Evolutionary conservation across 2,797 vertebrate genomes (phyloP), one percentile per base, ranked within the genome.

Genomic region (Euthynnus affinis): DNA sequence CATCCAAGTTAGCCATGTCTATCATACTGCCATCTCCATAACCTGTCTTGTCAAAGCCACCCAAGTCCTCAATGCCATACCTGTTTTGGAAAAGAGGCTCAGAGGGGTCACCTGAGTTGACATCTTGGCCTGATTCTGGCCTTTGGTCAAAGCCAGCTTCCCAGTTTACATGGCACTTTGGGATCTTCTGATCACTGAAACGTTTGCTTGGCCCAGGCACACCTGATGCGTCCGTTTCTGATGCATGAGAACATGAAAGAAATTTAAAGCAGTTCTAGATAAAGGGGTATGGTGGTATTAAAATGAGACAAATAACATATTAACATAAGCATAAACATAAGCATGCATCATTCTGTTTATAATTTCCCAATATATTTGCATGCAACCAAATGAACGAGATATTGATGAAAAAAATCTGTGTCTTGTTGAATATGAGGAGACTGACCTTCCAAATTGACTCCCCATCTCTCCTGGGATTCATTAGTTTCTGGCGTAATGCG

Each of bases 101-200:
- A 34, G 89, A 87, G 12, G 86, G 79, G 55, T 91, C 85, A 46
- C 72, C 81, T 0, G 90, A 78, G 22, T 88, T 86, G 65, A 74
- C 77, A 10, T 88, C 89, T 15, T 85, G 87, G 46, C 77, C 89
- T 56, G 86, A 81, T 32, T 91, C 88, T n/a, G 87, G 59, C 13
- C 74, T 91, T 55, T 93, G 93, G 66, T 85, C 83, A 53, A 93
- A 89, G 60, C 88, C 76, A 22, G 86, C 55, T 53, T 91, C 93
- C 94, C 94, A 95, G 20, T 91, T 92, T 2, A 92, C 77, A 34
- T 91, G 90, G 77, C 89, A 92, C 79, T 92, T 92, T 68, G 91
- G 83, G 32, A 91, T 85, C 75, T 91, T 93, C 70, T 93, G 91
- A 64, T 93, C 91, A 58, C 40, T 88, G 62, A 92, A 93, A 27